Base-by-base conservation (phyloP, 2,888 invertebrate species). In the Macrosoma leucophasiata region DNA sequence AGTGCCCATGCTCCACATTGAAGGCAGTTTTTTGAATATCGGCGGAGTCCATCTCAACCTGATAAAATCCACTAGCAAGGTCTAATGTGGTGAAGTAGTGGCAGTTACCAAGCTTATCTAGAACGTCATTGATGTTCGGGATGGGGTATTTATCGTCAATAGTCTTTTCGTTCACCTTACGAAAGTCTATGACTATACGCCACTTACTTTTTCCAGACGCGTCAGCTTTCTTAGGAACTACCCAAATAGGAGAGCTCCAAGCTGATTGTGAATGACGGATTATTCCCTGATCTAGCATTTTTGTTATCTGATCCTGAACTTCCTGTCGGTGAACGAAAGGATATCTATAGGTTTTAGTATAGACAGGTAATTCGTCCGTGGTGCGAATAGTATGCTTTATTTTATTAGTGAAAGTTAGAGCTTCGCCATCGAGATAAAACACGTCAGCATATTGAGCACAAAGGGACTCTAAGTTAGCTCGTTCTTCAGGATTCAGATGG, bases 211-310 rank as follows among this genome's bases (percentile, higher is more conserved):
- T 36, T 10, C 36, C 21, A 2, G 29, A 25, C 4, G 31, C 29
- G 15, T 35, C 34, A 2, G 14, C 6, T 20, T 36, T n/a, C n/a
- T n/a, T n/a, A n/a, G n/a, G n/a, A n/a, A n/a, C n/a, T n/a, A n/a
- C n/a, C n/a, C n/a, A n/a, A 13, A 28, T 34, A 4, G 36, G 36
- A 9, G 27, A 31, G 13, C 20, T 30, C 34, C 39, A 33, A 7
- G 33, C 28, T 9, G 29, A 32, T 3, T 27, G 8, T 9, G 41
- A 37, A 6, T 32, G 25, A 1, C 28, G 19, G 17, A 37, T 37
- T 13, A 43, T 36, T 7, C 18, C 26, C 15, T 43, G 40, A 8
- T 43, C 25, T 10, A 45, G 8, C 41, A 45, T 41, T 34, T 45
- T 45, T n/a, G 12, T 4, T 1, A 45, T 45, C 13, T 41, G 44